Percentiles rank a stretch among this genome's conserved stretches.
Conservation (phyloP, 2,797 vertebrate genomes). For the Coregonus ussuriensis region DNA sequence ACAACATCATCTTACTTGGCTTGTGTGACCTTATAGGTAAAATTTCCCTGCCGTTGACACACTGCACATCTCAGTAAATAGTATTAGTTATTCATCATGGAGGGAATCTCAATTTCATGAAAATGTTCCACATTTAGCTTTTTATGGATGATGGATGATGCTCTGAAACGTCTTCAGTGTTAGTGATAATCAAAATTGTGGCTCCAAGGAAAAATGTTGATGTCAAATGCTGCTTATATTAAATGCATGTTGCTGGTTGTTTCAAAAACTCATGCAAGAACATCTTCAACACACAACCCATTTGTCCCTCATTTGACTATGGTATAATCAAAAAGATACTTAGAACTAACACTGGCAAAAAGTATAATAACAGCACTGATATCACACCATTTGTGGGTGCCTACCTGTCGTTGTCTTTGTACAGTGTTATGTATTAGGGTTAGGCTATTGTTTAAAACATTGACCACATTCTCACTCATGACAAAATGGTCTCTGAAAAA, state of each 20-base stretch:
- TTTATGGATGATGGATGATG: not conserved
- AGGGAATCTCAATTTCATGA: constrained; percentile 7
- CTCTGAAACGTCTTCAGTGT: not conserved
- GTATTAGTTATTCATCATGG: constrained; percentile 1
- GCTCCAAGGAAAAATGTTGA: not conserved
- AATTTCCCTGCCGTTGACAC: not conserved
- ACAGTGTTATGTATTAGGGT: not conserved
- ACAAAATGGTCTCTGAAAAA: not conserved
- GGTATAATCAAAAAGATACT: not conserved
- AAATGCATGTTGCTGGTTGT: not conserved
- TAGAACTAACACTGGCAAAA: not conserved
- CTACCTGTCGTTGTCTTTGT: not conserved
- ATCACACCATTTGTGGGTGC: not conserved
- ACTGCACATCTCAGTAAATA: not conserved
- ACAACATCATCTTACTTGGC: not conserved
- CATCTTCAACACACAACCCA: not conserved
- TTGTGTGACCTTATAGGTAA: not conserved
- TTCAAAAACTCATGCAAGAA: not conserved
- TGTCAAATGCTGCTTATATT: not conserved
- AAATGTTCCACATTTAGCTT: not conserved
- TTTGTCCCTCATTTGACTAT: not conserved
- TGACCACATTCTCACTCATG: not conserved
- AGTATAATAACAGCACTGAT: not conserved
- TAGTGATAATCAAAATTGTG: not conserved
- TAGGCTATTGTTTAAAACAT: not conserved